These are phyloP conservation scores for Axinella damicornis DNA, from an alignment of 37 sponge, comb jelly and placozoan species.

Conservation along the genomic window DNA sequence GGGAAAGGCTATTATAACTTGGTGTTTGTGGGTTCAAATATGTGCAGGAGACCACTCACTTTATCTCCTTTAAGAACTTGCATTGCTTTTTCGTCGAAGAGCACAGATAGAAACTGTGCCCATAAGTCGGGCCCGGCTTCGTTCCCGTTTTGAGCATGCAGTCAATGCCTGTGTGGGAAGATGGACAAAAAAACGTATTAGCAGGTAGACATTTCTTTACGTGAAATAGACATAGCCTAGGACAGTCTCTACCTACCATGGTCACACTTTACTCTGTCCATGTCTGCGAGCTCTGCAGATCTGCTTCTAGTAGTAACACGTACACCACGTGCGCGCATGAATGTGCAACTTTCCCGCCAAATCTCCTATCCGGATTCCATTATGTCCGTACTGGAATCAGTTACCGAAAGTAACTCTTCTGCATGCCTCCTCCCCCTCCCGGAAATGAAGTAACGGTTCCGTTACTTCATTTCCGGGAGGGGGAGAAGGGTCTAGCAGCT, in stretches of 20 bases:
- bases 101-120: conserved; percentile 43
- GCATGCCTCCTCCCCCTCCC: too few species aligned
- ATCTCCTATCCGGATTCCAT: too few species aligned
- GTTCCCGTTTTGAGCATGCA: conserved; percentile 56
- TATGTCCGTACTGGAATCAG: too few species aligned
- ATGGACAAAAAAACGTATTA: background rate
- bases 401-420: too few species aligned
- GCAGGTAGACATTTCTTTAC: too few species aligned
- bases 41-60: background rate
- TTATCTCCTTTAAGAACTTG: background rate
- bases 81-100: background rate
- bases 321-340: too few species aligned
- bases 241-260: background rate
- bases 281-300: background rate
- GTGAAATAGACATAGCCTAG: background rate
- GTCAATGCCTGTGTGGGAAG: conserved; percentile 2
- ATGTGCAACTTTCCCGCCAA: too few species aligned
- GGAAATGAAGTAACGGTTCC: too few species aligned
- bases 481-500: too few species aligned
- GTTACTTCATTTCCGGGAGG: too few species aligned
- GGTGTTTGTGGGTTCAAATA: background rate
- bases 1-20: too few species aligned
- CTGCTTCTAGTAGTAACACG: too few species aligned
- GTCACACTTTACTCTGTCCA: conserved; percentile 3
- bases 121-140: background rate